Base-by-base conservation (phyloP, 2,888 invertebrate species). In the Heliconius ethilla region DNA sequence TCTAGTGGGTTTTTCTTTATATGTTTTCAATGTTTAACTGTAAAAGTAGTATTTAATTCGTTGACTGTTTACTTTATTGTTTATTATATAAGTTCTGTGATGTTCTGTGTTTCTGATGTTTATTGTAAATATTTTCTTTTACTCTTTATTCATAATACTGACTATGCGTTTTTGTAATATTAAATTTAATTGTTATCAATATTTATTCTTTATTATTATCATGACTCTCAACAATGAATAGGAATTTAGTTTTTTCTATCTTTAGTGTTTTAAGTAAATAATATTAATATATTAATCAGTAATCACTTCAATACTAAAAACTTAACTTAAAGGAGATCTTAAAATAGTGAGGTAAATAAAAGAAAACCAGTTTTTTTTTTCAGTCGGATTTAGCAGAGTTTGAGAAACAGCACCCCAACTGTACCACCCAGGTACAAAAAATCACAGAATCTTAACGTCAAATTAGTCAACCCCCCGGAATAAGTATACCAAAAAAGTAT, bases 391-490 rank as follows among this genome's bases (percentile, higher is more conserved):
- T 88, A 89, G 86, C 88, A 90, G 90, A 92, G 91, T 86, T 87
- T 86, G 81, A 84, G 88, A 90, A 88, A 88, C 84, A 83, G 82
- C 85, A 85, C 83, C 85, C 84, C 88, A 87, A 85, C 84, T 81
- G 88, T 91, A 92, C 92, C 90, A 82, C 86, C 86, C 87, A 89
- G 92, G 92, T 93, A 93, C 92, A 87, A 86, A 89, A 86, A 88
- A 93, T 94, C 93, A 94, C 93, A 93, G 92, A 89, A 90, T 91
- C 90, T 89, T 88, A 88, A 89, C 87, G 89, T 85, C 83, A 85
- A 85, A 89, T 89, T 89, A 88, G 45, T 86, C 87, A 86, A 85
- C 85, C 86, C 86, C 85, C 86, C 86, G 86, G 83, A 86, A 89
- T 87, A 33, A 33, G 33, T 33, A 89, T 87, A 89, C 87, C 88